Conservation (phyloP, 2,797 vertebrate species). For the Anabacerthia variegaticeps region DNA sequence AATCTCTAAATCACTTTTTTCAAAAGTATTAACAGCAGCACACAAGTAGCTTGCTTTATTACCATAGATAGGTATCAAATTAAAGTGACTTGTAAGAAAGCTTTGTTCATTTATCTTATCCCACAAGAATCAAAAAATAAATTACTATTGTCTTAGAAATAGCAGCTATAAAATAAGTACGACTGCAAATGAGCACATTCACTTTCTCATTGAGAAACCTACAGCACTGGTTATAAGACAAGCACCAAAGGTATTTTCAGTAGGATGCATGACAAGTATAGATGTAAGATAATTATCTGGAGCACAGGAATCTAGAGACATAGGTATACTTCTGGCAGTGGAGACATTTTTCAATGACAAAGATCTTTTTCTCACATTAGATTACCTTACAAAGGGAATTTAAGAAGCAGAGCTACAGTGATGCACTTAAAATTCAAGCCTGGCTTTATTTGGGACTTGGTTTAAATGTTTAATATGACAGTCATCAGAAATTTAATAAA, state of each 20-base stretch:
- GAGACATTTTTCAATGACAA: not conserved
- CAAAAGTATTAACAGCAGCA: not conserved
- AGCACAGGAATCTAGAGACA: not conserved
- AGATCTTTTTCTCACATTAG: not conserved
- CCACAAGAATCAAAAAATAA: not conserved
- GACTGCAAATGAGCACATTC: not conserved
- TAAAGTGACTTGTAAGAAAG: not conserved
- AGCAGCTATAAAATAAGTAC: not conserved
- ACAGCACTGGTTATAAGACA: not conserved
- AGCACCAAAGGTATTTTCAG: not conserved
- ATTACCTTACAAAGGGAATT: not conserved
- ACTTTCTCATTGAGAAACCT: not conserved
- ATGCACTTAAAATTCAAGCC: not conserved
- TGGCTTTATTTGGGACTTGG: not conserved
- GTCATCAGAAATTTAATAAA: not conserved
- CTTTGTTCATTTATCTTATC: not conserved
- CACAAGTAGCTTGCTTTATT: not conserved
- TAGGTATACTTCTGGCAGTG: not conserved
- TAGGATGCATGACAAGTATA: not conserved
- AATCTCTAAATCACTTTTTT: not conserved
- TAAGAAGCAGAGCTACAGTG: not conserved
- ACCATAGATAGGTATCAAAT: not conserved
- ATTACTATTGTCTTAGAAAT: not conserved
- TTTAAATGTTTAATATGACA: not conserved
- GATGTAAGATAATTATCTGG: not conserved